Conservation (phyloP, 1,140 invertebrate genomes). For the Drosophila pruinosa region DNA sequence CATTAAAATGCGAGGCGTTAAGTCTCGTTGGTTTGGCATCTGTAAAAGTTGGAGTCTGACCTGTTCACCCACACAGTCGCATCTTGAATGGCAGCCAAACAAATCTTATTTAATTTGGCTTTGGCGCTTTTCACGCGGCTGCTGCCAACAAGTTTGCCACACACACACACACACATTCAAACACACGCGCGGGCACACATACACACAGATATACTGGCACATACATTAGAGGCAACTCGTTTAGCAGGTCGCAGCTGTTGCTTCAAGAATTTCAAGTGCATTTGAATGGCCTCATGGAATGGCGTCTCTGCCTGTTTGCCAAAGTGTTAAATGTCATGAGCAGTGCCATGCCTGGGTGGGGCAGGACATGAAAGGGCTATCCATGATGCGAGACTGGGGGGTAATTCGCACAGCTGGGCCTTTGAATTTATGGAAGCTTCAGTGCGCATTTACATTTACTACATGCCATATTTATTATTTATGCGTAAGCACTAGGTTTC, state of each 20-base stretch:
- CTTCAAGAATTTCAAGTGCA: constrained; percentile 76
- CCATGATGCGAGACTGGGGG: background rate
- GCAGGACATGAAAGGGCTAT: background rate
- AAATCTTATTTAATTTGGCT: constrained; percentile 81
- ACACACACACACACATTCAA: constrained; percentile 5
- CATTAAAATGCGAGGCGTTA: constrained; percentile 77
- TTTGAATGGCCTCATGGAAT: constrained; percentile 63
- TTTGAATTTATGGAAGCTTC: constrained; percentile 70
- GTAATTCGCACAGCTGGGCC: constrained; percentile 52
- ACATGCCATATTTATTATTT: constrained; percentile 77
- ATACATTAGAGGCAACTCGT: constrained; percentile 30
- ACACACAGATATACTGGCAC: constrained; percentile 1
- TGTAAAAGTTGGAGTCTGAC: constrained; percentile 64
- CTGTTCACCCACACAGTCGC: constrained; percentile 41
- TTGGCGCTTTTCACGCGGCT: constrained; percentile 59
- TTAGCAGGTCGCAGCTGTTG: constrained; percentile 72
- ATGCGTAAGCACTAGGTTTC: constrained; percentile 36
- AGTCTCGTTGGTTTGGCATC: constrained; percentile 58
- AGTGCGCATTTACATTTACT: constrained; percentile 73
- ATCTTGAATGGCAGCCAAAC: constrained; percentile 76
- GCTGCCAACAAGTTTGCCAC: constrained; percentile 40
- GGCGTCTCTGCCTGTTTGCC: constrained; percentile 56
- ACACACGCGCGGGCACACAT: background rate
- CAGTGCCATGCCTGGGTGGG: constrained; percentile 26
- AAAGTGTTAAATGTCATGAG: constrained; percentile 79